Evolutionary conservation across 1,140 invertebrate genomes (phyloP), one percentile per base, ranked within the genome.

Genomic region (Caenorhabditis inopinata): DNA sequence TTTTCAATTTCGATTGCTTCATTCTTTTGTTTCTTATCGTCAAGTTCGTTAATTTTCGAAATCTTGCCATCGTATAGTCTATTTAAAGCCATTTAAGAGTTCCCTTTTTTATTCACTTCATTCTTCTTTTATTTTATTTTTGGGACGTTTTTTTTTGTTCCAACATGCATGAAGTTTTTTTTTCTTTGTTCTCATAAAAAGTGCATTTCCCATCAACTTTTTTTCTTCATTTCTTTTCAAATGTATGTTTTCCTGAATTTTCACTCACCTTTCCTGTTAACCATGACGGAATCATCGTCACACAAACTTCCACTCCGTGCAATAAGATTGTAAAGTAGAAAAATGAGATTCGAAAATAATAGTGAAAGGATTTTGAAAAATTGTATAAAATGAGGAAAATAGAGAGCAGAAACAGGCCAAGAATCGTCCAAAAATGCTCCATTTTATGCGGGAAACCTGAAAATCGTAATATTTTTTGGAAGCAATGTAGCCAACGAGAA

Each of bases 231-330:
- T 29, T 58, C 11, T 29, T 32, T 58, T 14, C 14, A 58, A 32
- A 18, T 23, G 21, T 12, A 9, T 23, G 11, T 51, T 51, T 51
- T 47, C 18, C 18, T n/a, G 4, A 51, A 51, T 25, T 9, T 1
- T 32, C 6, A 5, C 58, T 12, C 23, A 68, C 58, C 58, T 38
- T 68, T 38, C 32, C 32, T 38, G 0, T 16, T 11, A 68, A 42
- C 58, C 58, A 68, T 6, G 58, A 68, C 2, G 58, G 58, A 16
- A 68, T 68, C 58, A 68, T 68, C 11, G 58, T 68, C 1, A 68
- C 25, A 68, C 58, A 68, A 42, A 68, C 58, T 68, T 68, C 58
- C 58, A 68, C 38, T 68, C 58, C 58, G 23, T 68, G 58, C 32
- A 68, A 21, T 23, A 68, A 42, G 38, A 68, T 21, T 38, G 58